Conservation (phyloP, 92 coral and sea anemone species). For the Hydrozoanthus gracilis region DNA sequence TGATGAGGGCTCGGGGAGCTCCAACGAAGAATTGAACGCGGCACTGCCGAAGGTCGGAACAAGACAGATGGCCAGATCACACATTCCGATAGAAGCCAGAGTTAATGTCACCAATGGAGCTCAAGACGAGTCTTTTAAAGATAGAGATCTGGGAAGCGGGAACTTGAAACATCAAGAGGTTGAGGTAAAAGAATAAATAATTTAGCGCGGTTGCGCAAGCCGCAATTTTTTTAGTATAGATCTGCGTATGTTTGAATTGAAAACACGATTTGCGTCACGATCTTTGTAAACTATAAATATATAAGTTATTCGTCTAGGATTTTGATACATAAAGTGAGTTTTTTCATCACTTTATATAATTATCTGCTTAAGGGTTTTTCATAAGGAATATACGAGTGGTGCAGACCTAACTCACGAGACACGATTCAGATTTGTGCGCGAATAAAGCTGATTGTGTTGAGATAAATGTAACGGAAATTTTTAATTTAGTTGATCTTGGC, state of each 20-base stretch:
- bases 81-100: conserved; percentile 43
- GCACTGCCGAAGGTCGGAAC: conserved; percentile 41
- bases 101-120: conserved; percentile 36
- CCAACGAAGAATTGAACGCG: conserved; percentile 15
- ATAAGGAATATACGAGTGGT: too few species aligned
- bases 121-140: conserved; percentile 47
- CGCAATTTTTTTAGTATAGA: not conserved
- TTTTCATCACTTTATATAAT: too few species aligned
- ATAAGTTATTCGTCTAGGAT: too few species aligned
- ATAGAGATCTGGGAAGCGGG: conserved; percentile 80
- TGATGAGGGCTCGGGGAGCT: conserved; percentile 4
- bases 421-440: too few species aligned
- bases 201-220: conserved; percentile 13
- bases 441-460: too few species aligned
- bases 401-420: too few species aligned
- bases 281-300: not conserved
- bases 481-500: too few species aligned
- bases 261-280: conserved; percentile 8
- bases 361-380: too few species aligned
- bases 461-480: too few species aligned
- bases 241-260: not conserved
- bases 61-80: not conserved
- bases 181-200: conserved; percentile 46
- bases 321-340: too few species aligned
- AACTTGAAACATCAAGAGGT: conserved; percentile 44